Conservation (phyloP, 2,113 vertebrate genomes). For the Stercorarius parasiticus region DNA sequence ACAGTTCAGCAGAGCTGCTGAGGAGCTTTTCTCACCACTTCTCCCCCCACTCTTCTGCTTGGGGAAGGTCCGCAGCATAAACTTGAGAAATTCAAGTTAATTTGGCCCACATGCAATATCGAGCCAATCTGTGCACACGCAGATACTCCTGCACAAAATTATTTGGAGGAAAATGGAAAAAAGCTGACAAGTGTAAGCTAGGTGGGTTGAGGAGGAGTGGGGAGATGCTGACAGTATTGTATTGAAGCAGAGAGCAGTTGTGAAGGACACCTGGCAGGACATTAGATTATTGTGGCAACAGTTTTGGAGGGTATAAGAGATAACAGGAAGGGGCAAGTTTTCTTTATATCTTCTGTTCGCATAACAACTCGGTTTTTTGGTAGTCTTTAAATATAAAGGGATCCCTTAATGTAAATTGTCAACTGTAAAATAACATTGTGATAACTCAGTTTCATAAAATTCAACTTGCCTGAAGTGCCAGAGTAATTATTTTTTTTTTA, state of each 20-base stretch:
- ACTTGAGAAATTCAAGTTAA: not conserved
- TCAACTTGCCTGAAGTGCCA: not conserved
- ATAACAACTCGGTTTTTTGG: not conserved
- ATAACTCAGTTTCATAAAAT: not conserved
- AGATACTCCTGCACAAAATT: not conserved
- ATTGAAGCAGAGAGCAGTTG: not conserved
- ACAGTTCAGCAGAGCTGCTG: not conserved
- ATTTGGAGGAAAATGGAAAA: not conserved
- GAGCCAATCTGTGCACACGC: not conserved
- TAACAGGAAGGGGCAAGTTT: not conserved
- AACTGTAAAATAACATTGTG: not conserved
- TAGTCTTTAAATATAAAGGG: not conserved
- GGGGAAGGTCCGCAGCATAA: fast-evolving
- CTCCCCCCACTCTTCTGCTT: not conserved
- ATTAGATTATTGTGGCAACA: not conserved
- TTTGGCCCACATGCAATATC: not conserved
- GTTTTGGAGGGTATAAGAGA: not conserved
- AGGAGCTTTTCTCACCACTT: not conserved
- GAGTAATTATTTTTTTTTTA: not conserved
- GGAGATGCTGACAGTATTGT: not conserved
- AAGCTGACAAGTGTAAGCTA: not conserved
- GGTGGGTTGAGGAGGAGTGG: not conserved
- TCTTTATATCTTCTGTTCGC: not conserved
- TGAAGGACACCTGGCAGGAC: not conserved
- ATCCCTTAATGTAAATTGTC: not conserved